Evolutionary conservation across 1,140 invertebrate genomes (phyloP).

Genomic region (Apis cerana): DNA sequence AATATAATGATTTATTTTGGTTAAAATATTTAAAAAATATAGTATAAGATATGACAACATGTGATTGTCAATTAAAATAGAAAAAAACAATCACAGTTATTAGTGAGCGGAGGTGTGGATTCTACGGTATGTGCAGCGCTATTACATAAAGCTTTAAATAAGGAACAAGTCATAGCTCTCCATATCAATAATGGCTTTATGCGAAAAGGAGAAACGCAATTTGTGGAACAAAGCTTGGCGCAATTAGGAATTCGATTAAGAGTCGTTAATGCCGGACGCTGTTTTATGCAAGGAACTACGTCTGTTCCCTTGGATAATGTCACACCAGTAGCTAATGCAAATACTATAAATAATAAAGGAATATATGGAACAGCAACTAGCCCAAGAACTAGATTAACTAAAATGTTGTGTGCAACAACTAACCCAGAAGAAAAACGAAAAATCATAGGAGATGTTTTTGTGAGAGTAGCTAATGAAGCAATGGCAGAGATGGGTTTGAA

Average conservation of each 20-base stretch:
- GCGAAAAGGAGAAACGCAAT: slow-evolving; percentile 96
- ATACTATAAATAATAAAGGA: slow-evolving; percentile 80
- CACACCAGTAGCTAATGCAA: slow-evolving; percentile 81
- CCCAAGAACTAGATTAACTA: slow-evolving; percentile 89
- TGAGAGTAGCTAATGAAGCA: slow-evolving; percentile 93
- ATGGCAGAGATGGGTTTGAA: slow-evolving; percentile 91
- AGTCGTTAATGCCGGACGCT: slow-evolving; percentile 88
- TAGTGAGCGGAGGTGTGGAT: slow-evolving; percentile 98
- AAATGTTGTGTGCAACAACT: slow-evolving; percentile 92
- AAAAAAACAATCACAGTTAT: slow-evolving; percentile 84
- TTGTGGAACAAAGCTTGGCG: slow-evolving; percentile 92
- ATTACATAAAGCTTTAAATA: slow-evolving; percentile 92
- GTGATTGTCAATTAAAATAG: slow-evolving; percentile 52
- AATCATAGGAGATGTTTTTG: slow-evolving; percentile 99
- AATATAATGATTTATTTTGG: slow-evolving; percentile 9
- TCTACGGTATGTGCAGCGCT: slow-evolving; percentile 98
- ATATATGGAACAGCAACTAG: slow-evolving; percentile 72
- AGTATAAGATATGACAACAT: slow-evolving; percentile 27
- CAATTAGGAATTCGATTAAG: slow-evolving; percentile 93
- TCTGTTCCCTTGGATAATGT: slow-evolving; percentile 85
- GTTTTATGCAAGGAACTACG: slow-evolving; percentile 91
- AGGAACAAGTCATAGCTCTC: slow-evolving; percentile 96
- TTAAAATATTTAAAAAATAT: slow-evolving; percentile 13
- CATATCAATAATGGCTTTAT: slow-evolving; percentile 99
- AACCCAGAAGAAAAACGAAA: slow-evolving; percentile 98